These are phyloP conservation scores for Piaya cayana DNA, from an alignment of 2,113 vertebrate species.

Conservation along the genomic window DNA sequence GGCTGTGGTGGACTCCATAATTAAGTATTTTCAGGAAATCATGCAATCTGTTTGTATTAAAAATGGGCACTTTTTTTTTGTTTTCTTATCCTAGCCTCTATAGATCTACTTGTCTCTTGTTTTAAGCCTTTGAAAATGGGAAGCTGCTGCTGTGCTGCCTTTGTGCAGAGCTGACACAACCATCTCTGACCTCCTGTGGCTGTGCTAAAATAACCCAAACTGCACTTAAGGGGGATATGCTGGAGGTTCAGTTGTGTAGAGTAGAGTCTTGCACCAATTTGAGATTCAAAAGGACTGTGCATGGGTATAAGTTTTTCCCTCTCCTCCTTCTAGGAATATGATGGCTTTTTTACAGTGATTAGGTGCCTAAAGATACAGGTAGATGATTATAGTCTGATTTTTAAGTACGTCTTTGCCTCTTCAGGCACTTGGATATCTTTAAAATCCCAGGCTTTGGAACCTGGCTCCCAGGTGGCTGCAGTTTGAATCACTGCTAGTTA, in stretches of 20 bases:
- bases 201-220: background rate
- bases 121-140: background rate
- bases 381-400: background rate
- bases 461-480: background rate
- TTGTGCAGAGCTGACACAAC: background rate
- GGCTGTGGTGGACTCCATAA: accelerated
- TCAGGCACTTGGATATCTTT: background rate
- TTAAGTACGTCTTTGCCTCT: background rate
- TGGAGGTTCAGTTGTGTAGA: background rate
- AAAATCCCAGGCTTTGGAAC: background rate
- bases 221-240: background rate
- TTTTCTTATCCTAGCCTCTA: background rate
- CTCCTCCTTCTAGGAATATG: background rate
- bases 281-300: background rate
- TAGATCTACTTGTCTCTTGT: background rate
- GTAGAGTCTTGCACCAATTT: background rate
- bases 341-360: background rate
- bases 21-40: background rate
- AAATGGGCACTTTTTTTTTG: background rate
- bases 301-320: background rate
- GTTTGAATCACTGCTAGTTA: background rate
- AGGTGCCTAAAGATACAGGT: background rate
- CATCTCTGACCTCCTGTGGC: accelerated
- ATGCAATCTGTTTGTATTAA: background rate
- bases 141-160: background rate